Percentiles rank a stretch among this genome's conserved stretches.
Evolutionary conservation across 2,113 vertebrate genomes (phyloP).

Genomic region (Paraplagusia blochii): DNA sequence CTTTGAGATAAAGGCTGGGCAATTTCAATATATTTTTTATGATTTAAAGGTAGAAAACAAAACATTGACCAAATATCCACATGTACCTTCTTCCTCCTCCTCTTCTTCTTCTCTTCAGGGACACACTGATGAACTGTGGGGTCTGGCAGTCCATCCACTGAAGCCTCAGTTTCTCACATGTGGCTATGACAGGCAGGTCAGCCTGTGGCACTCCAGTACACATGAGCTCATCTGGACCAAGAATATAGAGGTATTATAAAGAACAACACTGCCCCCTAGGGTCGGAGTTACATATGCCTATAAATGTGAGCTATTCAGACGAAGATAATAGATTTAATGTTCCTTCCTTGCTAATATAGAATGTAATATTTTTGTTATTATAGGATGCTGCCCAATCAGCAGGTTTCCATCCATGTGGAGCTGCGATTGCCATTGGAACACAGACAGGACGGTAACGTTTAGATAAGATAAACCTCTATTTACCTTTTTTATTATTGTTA

Average conservation of each 20-base stretch:
- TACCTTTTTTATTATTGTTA: neutral
- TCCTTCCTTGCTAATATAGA: neutral
- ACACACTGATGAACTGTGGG: slow-evolving; percentile 97
- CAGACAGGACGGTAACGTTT: slow-evolving; percentile 86
- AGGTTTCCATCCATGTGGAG: slow-evolving; percentile 92
- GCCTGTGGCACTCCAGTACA: slow-evolving; percentile 87
- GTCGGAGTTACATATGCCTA: slow-evolving; percentile 16
- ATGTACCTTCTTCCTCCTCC: too few species aligned
- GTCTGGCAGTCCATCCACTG: slow-evolving; percentile 87
- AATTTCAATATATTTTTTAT: too few species aligned
- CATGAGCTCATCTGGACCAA: slow-evolving; percentile 93
- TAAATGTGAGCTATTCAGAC: neutral
- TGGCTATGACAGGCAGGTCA: slow-evolving; percentile 91
- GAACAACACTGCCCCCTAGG: slow-evolving; percentile 44
- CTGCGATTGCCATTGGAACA: slow-evolving; percentile 92
- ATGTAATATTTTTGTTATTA: slow-evolving; percentile 35
- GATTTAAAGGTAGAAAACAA: too few species aligned
- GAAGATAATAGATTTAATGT: neutral
- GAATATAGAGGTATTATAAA: slow-evolving; percentile 82
- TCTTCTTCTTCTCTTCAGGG: slow-evolving; percentile 72
- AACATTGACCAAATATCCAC: too few species aligned
- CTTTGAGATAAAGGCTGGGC: too few species aligned
- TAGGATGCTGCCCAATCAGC: slow-evolving; percentile 95
- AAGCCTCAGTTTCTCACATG: slow-evolving; percentile 93
- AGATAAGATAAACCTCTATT: neutral